Base-by-base conservation (phyloP, 2,113 vertebrate genomes). In the Burhinus bistriatus region DNA sequence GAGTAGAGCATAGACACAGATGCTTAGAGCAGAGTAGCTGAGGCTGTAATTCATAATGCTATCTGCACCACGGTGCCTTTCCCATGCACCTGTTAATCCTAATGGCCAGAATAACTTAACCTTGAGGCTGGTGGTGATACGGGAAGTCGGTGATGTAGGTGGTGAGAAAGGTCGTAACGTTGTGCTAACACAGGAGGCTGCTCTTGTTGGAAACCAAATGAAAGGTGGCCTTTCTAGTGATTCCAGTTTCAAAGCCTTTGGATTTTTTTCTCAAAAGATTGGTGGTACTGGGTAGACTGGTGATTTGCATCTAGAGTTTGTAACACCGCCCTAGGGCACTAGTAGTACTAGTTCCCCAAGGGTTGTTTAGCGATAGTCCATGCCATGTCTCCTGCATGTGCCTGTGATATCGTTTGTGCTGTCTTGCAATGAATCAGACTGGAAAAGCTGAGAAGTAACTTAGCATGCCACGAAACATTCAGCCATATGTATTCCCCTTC, bases 61-160 rank as follows among this genome's bases (percentile, higher is more conserved):
- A 15, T 40, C 71, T 79, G 66, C 38, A 14, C 16, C 17, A 3
- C 0, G 0, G 22, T 9, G 30, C 51, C 30, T 70, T 30, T 6
- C 30, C 65, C 4, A 14, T 9, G n/a, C 20, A 16, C 26, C 13
- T 21, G 4, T 40, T 62, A 61, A 72, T 72, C 44, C 12, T 32
- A 7, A 27, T 2, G 11, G 26, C 36, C 34, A 1, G 58, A 55
- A 65, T 52, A 79, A 54, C 27, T 26, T 62, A 29, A n/a, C 54
- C 42, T 62, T 71, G 70, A 45, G 70, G 21, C 51, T 36, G 47
- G 12, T 9, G 61, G 34, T 51, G 80, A 9, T 61, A 5, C 0
- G 1, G 32, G 58, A 54, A 77, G 44, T 45, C 52, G 77, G 30
- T 16, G 44, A 26, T 72, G 26, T 4, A 5, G 49, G 8, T 57